Conservation (phyloP, 2,113 vertebrate genomes). For the Laticauda laticaudata region DNA sequence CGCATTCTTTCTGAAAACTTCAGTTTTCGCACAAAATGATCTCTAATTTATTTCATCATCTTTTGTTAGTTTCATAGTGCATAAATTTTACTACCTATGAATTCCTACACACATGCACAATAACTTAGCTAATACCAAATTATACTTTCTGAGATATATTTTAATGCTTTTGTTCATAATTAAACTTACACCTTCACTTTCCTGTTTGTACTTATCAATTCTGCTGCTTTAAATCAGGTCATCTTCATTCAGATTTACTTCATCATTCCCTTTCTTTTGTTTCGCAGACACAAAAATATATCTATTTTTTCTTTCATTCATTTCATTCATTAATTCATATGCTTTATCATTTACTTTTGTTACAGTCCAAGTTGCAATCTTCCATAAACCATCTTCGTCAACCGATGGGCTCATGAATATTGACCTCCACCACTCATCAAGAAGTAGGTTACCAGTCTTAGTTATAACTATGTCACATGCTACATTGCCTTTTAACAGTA, state of each 20-base stretch:
- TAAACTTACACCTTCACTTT: background rate
- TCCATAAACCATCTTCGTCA: background rate
- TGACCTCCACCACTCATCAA: background rate
- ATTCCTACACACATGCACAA: background rate
- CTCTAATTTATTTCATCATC: background rate
- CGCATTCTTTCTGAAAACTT: background rate
- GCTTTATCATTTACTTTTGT: background rate
- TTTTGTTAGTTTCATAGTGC: background rate
- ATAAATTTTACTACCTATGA: background rate
- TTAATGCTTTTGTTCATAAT: background rate
- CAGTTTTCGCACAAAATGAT: background rate
- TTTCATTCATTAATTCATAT: background rate
- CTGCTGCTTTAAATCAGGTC: background rate
- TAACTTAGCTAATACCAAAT: background rate
- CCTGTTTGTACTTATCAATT: background rate
- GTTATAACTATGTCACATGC: background rate
- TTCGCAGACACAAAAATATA: background rate
- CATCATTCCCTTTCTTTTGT: background rate
- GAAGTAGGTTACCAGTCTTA: background rate
- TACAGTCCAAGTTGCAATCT: background rate
- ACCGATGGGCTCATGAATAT: background rate
- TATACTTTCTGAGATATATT: background rate
- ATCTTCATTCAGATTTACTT: background rate
- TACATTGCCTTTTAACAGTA: background rate
- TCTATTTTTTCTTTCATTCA: background rate